Percentiles rank a stretch among this genome's conserved stretches.
Evolutionary conservation across 2,888 invertebrate genomes (phyloP).

Genomic region (Alentia gelatinosa): DNA sequence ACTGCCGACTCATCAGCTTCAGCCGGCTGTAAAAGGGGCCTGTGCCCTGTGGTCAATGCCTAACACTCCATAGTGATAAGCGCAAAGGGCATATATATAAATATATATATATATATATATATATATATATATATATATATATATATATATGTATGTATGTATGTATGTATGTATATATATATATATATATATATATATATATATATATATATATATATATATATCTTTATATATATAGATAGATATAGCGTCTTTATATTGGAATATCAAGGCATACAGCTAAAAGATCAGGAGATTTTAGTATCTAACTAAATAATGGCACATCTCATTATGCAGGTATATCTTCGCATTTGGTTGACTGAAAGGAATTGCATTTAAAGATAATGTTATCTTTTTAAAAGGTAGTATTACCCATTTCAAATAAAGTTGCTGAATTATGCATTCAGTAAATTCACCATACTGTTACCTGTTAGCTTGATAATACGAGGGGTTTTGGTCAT

Average conservation of each 20-base stretch:
- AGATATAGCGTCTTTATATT: not conserved
- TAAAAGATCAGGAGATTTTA: too few species aligned
- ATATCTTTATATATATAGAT: not conserved
- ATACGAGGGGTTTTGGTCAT: too few species aligned
- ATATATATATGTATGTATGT: not conserved
- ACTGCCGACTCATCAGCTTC: not conserved
- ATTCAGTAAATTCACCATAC: too few species aligned
- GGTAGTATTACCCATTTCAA: too few species aligned
- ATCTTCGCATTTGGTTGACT: not conserved
- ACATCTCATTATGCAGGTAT: not conserved
- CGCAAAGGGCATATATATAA: not conserved
- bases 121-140: constrained; percentile 27
- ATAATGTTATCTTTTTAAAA: too few species aligned
- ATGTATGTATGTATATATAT: constrained; percentile 10
- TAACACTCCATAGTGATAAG: too few species aligned
- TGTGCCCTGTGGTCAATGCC: not conserved
- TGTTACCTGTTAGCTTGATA: too few species aligned
- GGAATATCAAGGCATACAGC: not conserved
- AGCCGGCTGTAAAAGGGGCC: not conserved
- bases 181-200: constrained; percentile 14
- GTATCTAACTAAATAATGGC: not conserved
- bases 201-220: not conserved
- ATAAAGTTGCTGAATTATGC: too few species aligned
- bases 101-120: constrained; percentile 35
- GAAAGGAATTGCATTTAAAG: not conserved